Evolutionary conservation across 2,113 vertebrate genomes (phyloP).

Genomic region (Sander vitreus): DNA sequence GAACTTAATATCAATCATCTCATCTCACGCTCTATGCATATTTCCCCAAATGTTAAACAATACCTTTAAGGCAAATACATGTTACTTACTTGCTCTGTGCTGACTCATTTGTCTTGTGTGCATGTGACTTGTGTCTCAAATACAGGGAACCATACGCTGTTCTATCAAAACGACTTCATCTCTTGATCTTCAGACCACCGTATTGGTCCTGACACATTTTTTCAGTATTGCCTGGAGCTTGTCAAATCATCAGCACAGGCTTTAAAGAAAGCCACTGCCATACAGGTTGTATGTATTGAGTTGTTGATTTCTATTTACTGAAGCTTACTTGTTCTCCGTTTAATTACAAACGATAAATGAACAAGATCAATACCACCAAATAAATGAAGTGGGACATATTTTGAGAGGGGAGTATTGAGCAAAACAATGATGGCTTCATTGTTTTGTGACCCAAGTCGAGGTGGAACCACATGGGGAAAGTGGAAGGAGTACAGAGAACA

Average conservation of each 20-base stretch:
- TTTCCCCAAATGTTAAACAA: background rate
- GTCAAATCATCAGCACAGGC: slow-evolving; percentile 33
- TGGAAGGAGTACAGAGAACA: slow-evolving; percentile 41
- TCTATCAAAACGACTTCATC: background rate
- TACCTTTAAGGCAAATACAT: background rate
- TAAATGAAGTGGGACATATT: slow-evolving; percentile 67
- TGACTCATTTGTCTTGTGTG: background rate
- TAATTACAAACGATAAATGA: slow-evolving; percentile 79
- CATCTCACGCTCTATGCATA: background rate
- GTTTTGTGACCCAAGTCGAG: slow-evolving; percentile 63
- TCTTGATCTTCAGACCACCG: slow-evolving; percentile 28
- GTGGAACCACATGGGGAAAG: slow-evolving; percentile 39
- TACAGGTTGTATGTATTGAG: slow-evolving; percentile 60
- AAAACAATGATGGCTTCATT: slow-evolving; percentile 62
- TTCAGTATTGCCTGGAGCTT: slow-evolving; percentile 16
- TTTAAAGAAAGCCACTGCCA: slow-evolving; percentile 34
- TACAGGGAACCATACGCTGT: background rate
- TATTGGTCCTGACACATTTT: slow-evolving; percentile 45
- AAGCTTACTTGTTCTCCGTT: slow-evolving; percentile 76
- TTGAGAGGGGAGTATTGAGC: slow-evolving; percentile 53
- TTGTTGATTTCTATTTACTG: slow-evolving; percentile 80
- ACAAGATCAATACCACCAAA: slow-evolving; percentile 72
- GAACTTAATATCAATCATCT: background rate
- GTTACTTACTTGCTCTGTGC: background rate
- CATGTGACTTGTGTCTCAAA: background rate